Base-by-base conservation (phyloP, 2,888 invertebrate genomes). In the Dicyrtoma fusca region DNA sequence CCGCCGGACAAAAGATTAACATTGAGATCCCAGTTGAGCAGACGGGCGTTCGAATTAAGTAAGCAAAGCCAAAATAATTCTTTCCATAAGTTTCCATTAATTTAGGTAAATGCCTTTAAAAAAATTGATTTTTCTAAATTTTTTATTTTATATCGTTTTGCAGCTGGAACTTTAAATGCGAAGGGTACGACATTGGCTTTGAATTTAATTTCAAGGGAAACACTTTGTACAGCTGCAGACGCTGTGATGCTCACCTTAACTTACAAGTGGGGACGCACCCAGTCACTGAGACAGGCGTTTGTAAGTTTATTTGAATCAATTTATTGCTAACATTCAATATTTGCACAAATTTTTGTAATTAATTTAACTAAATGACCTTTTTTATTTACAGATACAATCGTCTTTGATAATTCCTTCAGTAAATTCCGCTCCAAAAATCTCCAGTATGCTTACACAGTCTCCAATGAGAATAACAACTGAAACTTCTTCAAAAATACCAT, bases 121-220 rank as follows among this genome's bases (percentile, higher is more conserved):
- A n/a, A n/a, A n/a, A n/a, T n/a, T n/a, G 17, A 8, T 14, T 14
- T 49, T 4, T 8, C 6, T 17, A 5, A 49, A 49, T 49, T 49
- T 49, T 8, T 49, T 49, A 49, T 17, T 49, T 5, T 49, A 17
- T 8, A 14, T 8, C 17, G 14, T 8, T 1, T 53, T 53, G 5
- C 66, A 69, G 69, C 13, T 69, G 69, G 69, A 69, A 69, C 44
- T 69, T 69, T 44, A 69, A 69, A 25, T 45, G 45, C 19, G 59
- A 69, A 34, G 69, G 44, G 14, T 69, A 69, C 23, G 69, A 69
- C 19, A 57, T 69, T 14, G 69, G 69, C 0, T 69, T 69, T 25
- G 21, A 59, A 10, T 59, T 69, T 25, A n/a, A 59, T 13, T 13
- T 19, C 26, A 21, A n/a, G 5, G 45, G 45, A 2, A 23, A 44